Evolutionary conservation across 2,113 vertebrate species (phyloP), one percentile per base, ranked within the genome.

Genomic region (human (Homo sapiens)): DNA sequence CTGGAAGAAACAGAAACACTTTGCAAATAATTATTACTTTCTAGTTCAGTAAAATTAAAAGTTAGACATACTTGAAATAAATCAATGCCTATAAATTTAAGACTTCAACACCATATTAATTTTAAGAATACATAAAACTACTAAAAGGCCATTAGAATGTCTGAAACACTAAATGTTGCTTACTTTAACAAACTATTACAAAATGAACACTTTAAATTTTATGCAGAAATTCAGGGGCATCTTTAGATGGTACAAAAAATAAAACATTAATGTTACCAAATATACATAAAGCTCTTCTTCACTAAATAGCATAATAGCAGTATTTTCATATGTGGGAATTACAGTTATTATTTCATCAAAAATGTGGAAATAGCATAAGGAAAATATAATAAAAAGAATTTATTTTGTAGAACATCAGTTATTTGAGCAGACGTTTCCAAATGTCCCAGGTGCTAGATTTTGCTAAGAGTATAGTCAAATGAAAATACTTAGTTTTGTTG

Each of bases 381-480:
- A 68, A 68, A 68, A 68, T 17, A 35, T 80, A 93, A 68, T 81
- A 3, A 5, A 55, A 73, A 90, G 45, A 88, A 27, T 92, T 89
- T 83, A 45, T 85, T 96, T n/a, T 92, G 35, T 87, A 96, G 32
- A 81, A 48, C 9, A 85, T 9, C 14, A 61, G 8, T 40, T 57
- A 9, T 96, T 95, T 86, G n/a, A 70, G 95, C 12, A 95, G n/a
- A 95, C 14, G 94, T n/a, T 96, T 86, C 38, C 40, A 61, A 96
- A 93, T 86, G 35, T 3, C 22, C 30, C 55, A 90, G 17, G 83
- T 90, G 57, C n/a, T 35, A 59, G 66, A 92, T 92, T 89, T 89
- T 93, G 59, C 30, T 66, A 80, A 43, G 30, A 84, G 25, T 93
- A 2, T 75, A 78, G 61, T 84, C 43, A 89, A 94, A 93, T 93